Evolutionary conservation across 2,113 vertebrate species (phyloP).

Genomic region (Syngnathus typhle): DNA sequence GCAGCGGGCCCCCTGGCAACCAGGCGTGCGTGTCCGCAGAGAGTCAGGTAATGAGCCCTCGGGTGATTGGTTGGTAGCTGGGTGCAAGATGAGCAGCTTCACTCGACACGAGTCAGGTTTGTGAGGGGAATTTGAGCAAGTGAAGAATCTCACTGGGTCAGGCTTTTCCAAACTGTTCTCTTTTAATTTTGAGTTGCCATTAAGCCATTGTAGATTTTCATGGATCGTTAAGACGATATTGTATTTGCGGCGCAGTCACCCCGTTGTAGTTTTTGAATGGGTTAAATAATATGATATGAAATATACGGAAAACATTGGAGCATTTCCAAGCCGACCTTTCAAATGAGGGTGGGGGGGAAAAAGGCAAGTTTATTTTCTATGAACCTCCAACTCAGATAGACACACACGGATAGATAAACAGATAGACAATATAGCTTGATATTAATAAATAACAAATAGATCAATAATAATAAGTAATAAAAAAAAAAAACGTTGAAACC

Average conservation of each 20-base stretch:
- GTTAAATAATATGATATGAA: not conserved
- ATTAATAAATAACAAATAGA: too few relatives aligned
- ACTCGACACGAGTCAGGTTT: constrained; percentile 27
- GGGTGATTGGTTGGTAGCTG: constrained; percentile 34
- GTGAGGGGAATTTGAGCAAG: constrained; percentile 4
- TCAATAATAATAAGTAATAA: too few relatives aligned
- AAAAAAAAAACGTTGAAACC: too few relatives aligned
- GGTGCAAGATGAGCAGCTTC: constrained; percentile 32
- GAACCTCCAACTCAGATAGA: not conserved
- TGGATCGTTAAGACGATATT: constrained; percentile 5
- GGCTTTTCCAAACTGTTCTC: constrained; percentile 7
- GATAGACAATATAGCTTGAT: too few relatives aligned
- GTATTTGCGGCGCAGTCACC: not conserved
- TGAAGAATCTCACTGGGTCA: constrained; percentile 7
- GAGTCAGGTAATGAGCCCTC: constrained; percentile 59
- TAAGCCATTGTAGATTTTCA: constrained; percentile 11
- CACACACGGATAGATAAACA: too few relatives aligned
- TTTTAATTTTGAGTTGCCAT: constrained; percentile 9
- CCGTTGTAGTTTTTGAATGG: not conserved
- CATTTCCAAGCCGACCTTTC: not conserved
- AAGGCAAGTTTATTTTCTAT: not conserved
- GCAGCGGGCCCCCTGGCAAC: constrained; percentile 45
- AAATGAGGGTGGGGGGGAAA: not conserved
- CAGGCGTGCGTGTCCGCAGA: constrained; percentile 32
- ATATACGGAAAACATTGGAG: not conserved